phyloP scores from a whole-genome alignment of 2,888 invertebrate species.

The Laothoe populi region DNA sequence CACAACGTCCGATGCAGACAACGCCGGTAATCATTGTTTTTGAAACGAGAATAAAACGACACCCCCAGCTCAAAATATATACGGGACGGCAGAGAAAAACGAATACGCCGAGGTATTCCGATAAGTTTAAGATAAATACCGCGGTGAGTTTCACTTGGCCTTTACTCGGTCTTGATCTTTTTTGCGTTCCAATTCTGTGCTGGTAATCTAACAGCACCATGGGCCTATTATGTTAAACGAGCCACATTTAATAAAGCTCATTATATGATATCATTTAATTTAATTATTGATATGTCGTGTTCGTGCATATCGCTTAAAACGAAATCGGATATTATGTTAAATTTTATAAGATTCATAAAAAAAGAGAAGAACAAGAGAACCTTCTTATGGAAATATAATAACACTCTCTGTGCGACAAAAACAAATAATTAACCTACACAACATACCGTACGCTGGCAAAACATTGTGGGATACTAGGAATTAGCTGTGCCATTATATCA shows the following conservation, averaged over 20 bases:
- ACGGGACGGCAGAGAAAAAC: conserved; percentile 70
- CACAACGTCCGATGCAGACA: conserved; percentile 68
- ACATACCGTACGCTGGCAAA: conserved; percentile 37
- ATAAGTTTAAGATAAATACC: conserved; percentile 82
- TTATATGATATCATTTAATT: conserved; percentile 27
- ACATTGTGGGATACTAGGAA: conserved; percentile 41
- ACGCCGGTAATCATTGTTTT: conserved; percentile 78
- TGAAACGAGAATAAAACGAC: conserved; percentile 74
- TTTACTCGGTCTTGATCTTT: conserved; percentile 59
- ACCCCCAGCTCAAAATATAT: conserved; percentile 68
- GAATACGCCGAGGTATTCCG: conserved; percentile 71
- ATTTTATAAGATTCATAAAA: not conserved
- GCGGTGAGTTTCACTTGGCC: conserved; percentile 71
- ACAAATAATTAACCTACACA: conserved; percentile 33
- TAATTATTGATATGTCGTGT: conserved; percentile 27
- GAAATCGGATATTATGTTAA: not conserved
- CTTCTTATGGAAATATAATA: not conserved
- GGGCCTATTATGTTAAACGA: conserved; percentile 37
- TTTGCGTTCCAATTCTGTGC: conserved; percentile 61
- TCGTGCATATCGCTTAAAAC: conserved; percentile 10
- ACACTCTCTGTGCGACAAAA: not conserved
- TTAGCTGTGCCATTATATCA: conserved; percentile 50
- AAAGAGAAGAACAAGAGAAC: not conserved
- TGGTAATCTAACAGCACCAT: conserved; percentile 56
- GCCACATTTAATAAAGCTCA: conserved; percentile 16